Evolutionary conservation across 64 coral and sea anemone species (phyloP).

Genomic region (Anthopleura sola): DNA sequence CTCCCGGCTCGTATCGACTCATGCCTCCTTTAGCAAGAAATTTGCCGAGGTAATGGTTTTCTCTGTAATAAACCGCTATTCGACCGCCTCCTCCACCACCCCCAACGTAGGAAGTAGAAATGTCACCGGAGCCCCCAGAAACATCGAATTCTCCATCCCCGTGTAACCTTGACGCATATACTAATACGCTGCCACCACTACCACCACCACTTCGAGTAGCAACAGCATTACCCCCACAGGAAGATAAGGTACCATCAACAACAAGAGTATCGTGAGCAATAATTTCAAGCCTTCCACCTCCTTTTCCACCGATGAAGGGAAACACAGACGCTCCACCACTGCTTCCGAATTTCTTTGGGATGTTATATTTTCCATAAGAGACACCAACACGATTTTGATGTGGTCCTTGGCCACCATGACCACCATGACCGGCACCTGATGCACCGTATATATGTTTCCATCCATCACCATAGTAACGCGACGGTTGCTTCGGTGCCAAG

Average conservation of each 20-base stretch:
- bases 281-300: conserved; percentile 75
- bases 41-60: conserved; percentile 86
- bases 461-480: conserved; percentile 57
- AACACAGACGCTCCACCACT: conserved; percentile 78
- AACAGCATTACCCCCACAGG: conserved; percentile 53
- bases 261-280: conserved; percentile 85
- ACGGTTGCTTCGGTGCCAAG: conserved; percentile 1
- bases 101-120: conserved; percentile 40
- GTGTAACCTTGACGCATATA: conserved; percentile 76
- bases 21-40: conserved; percentile 63
- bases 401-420: conserved; percentile 68
- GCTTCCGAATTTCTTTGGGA: conserved; percentile 54
- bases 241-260: conserved; percentile 73
- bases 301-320: conserved; percentile 66
- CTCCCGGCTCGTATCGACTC: conserved; percentile 66
- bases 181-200: conserved; percentile 87
- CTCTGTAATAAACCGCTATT: conserved; percentile 74
- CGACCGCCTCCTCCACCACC: conserved; percentile 86
- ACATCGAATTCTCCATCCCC: conserved; percentile 83
- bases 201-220: conserved; percentile 76
- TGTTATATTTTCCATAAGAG: conserved; percentile 80
- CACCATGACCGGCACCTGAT: conserved; percentile 92
- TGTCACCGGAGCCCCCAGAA: conserved; percentile 77
- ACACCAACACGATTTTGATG: conserved; percentile 80
- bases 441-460: conserved; percentile 38